Evolutionary conservation across 1,140 invertebrate genomes (phyloP).

Genomic region (Steinernema khuongi): DNA sequence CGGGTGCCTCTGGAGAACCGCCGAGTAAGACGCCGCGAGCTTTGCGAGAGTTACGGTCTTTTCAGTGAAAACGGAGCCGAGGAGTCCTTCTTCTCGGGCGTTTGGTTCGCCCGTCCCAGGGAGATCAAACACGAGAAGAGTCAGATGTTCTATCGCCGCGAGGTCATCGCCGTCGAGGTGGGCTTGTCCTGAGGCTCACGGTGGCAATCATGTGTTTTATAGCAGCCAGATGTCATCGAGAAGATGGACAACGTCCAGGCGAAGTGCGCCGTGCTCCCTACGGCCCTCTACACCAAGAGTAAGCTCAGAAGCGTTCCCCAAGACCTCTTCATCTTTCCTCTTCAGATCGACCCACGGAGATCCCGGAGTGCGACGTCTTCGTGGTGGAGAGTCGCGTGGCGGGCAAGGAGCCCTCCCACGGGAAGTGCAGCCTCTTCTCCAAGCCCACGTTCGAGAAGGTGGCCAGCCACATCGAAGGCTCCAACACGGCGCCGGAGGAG

Average conservation of each 20-base stretch:
- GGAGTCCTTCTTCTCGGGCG: slow-evolving; percentile 71
- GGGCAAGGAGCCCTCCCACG: slow-evolving; percentile 69
- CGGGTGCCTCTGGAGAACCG: slow-evolving; percentile 84
- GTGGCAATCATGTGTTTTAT: slow-evolving; percentile 22
- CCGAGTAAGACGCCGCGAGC: slow-evolving; percentile 60
- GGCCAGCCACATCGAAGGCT: neutral
- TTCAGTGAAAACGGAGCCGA: slow-evolving; percentile 2
- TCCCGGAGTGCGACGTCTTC: slow-evolving; percentile 82
- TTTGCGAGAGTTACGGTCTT: slow-evolving; percentile 14
- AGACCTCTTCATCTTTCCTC: slow-evolving; percentile 21
- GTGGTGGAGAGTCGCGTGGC: slow-evolving; percentile 89
- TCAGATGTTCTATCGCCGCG: slow-evolving; percentile 84
- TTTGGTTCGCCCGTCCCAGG: slow-evolving; percentile 79
- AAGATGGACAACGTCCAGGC: slow-evolving; percentile 79
- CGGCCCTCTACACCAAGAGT: slow-evolving; percentile 81
- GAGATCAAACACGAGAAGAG: slow-evolving; percentile 74
- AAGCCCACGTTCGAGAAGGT: neutral
- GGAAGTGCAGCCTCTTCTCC: slow-evolving; percentile 22
- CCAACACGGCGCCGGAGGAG: neutral
- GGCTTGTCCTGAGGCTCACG: too few relatives aligned
- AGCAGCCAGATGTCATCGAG: slow-evolving; percentile 69
- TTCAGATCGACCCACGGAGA: slow-evolving; percentile 83
- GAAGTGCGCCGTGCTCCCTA: slow-evolving; percentile 81
- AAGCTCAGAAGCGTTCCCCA: slow-evolving; percentile 22
- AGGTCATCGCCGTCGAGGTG: slow-evolving; percentile 86